Percentiles rank a stretch among this genome's conserved stretches.
phyloP scores from a whole-genome alignment of 2,797 vertebrate genomes.

The Galagoides demidoff region DNA sequence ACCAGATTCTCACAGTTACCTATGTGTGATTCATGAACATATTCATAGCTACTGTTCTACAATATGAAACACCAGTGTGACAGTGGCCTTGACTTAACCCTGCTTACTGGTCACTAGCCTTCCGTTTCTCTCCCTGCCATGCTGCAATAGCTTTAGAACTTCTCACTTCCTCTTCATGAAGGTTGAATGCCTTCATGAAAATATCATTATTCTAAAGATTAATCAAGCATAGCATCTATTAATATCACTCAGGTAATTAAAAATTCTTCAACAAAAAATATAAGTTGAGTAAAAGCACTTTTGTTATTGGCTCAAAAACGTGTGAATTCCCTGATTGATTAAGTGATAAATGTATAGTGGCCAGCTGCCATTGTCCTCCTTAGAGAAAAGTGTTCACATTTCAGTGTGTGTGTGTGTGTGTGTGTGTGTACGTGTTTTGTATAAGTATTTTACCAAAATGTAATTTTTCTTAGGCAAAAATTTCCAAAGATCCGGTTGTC shows the following conservation, averaged over 20 bases:
- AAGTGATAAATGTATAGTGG: not conserved
- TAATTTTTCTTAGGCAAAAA: slow-evolving; percentile 53
- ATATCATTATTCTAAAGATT: not conserved
- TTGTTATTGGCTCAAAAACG: slow-evolving; percentile 30
- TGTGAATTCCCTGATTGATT: not conserved
- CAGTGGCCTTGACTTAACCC: not conserved
- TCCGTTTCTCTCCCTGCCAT: not conserved
- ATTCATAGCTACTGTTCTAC: not conserved
- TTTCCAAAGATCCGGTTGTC: slow-evolving; percentile 33
- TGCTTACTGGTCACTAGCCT: not conserved
- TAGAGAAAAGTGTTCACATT: not conserved
- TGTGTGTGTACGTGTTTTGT: not conserved
- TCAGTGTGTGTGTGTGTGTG: too few species aligned
- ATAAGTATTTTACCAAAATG: slow-evolving; percentile 28
- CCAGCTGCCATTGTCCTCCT: not conserved
- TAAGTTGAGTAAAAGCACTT: not conserved
- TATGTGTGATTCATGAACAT: not conserved
- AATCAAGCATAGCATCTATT: not conserved
- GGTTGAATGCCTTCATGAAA: slow-evolving; percentile 8
- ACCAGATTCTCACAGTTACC: not conserved
- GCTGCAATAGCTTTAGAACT: not conserved
- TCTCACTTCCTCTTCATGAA: not conserved
- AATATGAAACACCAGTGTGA: not conserved
- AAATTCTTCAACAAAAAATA: slow-evolving; percentile 54
- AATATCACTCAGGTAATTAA: not conserved